Base-by-base conservation (phyloP, 2,888 invertebrate genomes). In the Ennomos fuscantarius region DNA sequence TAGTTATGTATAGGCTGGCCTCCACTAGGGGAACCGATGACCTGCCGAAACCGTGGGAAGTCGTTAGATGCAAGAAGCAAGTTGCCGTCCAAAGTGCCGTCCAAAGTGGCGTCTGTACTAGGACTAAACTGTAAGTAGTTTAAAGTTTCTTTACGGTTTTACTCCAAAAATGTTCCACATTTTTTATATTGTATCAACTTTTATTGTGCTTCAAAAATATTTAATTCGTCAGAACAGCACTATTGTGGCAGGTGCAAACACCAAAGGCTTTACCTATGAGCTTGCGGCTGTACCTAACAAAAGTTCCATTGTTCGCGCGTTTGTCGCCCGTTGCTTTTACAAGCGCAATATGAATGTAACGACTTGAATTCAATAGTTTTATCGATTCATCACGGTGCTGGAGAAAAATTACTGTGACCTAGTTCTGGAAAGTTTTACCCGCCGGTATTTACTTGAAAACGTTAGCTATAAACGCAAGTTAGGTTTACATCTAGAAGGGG, bases 281-380 rank as follows among this genome's bases (percentile, higher is more conserved):
- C 49, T 48, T 50, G 51, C 41, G 55, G 58, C 60, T 55, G 57
- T 57, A 46, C 55, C 15, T 13, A 48, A 66, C 55, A 63, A 62
- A 61, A 64, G 62, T 64, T 61, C 66, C 66, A 70, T 70, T 68
- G 64, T 72, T 69, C 68, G 48, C 51, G 54, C 46, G 47, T 52
- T 44, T 61, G 66, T 66, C 61, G 36, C 50, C 55, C 54, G 36
- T 54, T 34, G 50, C 56, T 43, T 44, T 42, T 57, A 70, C 69
- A 68, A 69, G 58, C 64, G 63, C 67, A 63, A 65, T 69, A 68
- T 61, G 67, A 69, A 68, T 65, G 64, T 62, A 72, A 70, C 65
- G 67, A 66, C 60, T 64, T 66, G 57, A 54, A 58, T 65, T 65
- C 42, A 57, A 54, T 72, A 43, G 66, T 65, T 60, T 62, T 54